Conservation (phyloP, 2,888 invertebrate genomes). For the Idaea dimidiata region DNA sequence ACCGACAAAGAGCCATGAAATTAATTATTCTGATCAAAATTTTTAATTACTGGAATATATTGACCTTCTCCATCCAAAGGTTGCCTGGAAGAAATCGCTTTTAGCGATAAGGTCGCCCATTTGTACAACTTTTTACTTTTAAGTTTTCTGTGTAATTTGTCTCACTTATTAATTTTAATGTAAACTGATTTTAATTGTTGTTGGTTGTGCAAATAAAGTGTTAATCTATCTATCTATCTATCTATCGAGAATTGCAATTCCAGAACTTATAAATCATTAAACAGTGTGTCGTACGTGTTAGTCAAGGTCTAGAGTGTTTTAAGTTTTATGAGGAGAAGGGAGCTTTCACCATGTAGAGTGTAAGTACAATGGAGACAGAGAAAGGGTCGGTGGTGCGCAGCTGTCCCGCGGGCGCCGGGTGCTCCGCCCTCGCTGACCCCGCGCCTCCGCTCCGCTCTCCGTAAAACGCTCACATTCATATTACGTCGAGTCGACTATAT, state of each 20-base stretch:
- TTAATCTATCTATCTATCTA: no score
- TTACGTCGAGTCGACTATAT: conserved; percentile 26
- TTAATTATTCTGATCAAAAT: conserved; percentile 2
- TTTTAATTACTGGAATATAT: background rate
- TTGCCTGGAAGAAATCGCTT: no score
- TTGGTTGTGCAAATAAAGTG: no score
- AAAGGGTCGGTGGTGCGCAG: conserved; percentile 74
- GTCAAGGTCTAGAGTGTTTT: background rate
- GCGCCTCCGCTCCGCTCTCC: conserved; percentile 50
- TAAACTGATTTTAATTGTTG: no score
- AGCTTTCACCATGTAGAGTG: conserved; percentile 58
- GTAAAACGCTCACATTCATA: conserved; percentile 43
- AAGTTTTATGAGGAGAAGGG: conserved; percentile 36
- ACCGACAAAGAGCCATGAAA: conserved; percentile 10
- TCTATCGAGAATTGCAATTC: background rate
- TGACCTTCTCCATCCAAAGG: no score
- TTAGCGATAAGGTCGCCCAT: no score
- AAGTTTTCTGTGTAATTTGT: no score
- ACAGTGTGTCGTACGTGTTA: no score
- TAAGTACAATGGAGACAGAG: conserved; percentile 51
- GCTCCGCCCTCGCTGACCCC: conserved; percentile 70
- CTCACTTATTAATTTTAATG: no score
- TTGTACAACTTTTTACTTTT: no score
- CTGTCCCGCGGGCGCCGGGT: conserved; percentile 67
- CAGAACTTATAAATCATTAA: background rate